Conservation (phyloP, 2,797 vertebrate genomes). For the Hemibagrus guttatus region DNA sequence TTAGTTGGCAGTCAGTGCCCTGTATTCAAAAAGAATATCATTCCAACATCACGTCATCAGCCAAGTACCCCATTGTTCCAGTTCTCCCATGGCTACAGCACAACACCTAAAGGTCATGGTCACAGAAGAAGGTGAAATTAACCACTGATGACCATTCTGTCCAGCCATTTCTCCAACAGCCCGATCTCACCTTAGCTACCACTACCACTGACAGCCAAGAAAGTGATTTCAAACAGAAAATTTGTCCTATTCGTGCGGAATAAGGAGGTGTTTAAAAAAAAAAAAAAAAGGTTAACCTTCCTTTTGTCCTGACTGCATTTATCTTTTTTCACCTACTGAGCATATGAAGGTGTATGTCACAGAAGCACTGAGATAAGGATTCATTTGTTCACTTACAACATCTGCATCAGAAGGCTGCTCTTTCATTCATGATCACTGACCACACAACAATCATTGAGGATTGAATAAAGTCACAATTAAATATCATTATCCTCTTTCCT, state of each 20-base stretch:
- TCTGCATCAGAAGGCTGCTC: background rate
- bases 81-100: background rate
- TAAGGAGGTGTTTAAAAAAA: background rate
- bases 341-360: background rate
- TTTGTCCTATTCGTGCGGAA: background rate
- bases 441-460: background rate
- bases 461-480: background rate
- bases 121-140: background rate
- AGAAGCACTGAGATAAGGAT: background rate
- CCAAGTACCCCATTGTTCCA: background rate
- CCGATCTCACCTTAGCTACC: background rate
- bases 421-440: background rate
- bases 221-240: background rate
- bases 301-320: background rate
- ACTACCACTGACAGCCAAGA: background rate
- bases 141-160: background rate
- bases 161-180: background rate
- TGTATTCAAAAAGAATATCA: background rate
- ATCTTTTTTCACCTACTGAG: background rate
- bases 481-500: background rate
- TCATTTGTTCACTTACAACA: background rate
- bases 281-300: background rate
- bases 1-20: background rate
- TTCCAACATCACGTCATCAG: background rate
- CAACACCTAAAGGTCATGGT: background rate